phyloP scores from a whole-genome alignment of 2,113 vertebrate genomes.

The Atractosteus spatula region DNA sequence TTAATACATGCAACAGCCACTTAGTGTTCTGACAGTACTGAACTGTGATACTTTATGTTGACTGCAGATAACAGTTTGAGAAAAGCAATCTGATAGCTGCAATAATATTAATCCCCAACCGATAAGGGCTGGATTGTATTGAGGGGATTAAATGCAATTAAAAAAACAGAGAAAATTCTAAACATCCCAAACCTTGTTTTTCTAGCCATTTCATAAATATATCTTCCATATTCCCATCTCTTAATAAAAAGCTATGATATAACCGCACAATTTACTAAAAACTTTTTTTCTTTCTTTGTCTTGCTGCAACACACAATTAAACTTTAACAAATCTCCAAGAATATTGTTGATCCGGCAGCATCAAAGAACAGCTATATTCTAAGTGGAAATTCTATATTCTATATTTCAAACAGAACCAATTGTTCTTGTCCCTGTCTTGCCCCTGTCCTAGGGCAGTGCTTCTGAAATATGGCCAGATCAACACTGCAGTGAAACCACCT shows the following conservation, averaged over 20 bases:
- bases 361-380: no score
- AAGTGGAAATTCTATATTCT: no score
- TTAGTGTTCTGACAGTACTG: slow-evolving; percentile 67
- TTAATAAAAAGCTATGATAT: background rate
- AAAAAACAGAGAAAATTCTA: background rate
- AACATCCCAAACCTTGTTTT: background rate
- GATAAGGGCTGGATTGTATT: slow-evolving; percentile 5
- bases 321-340: no score
- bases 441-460: no score
- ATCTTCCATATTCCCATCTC: background rate
- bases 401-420: no score
- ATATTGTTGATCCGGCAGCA: no score
- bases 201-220: slow-evolving; percentile 2
- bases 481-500: no score
- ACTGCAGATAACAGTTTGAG: slow-evolving; percentile 55
- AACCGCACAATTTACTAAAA: background rate
- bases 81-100: slow-evolving; percentile 50
- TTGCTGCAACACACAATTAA: no score
- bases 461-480: no score
- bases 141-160: slow-evolving; percentile 2
- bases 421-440: no score
- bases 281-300: background rate
- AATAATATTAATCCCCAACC: background rate
- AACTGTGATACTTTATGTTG: slow-evolving; percentile 53
- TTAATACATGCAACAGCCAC: slow-evolving; percentile 76